phyloP scores from a whole-genome alignment of 2,113 vertebrate species.

The Nesospiza acunhae region DNA sequence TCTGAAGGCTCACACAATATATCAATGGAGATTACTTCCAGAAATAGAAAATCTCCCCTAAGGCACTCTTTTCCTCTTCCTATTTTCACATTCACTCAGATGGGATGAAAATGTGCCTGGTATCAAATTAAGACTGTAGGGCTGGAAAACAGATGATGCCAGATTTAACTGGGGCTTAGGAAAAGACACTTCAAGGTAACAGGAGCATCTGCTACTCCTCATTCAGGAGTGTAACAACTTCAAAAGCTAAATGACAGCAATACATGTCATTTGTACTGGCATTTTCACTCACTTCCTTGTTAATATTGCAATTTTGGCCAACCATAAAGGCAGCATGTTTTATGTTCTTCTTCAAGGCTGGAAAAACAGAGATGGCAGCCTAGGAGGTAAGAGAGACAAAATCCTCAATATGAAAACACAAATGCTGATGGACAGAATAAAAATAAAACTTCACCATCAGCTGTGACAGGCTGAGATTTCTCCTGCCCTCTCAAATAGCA shows the following conservation, averaged over 20 bases:
- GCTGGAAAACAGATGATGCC: not conserved
- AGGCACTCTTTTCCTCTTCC: not conserved
- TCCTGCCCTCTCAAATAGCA: not conserved
- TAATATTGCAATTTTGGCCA: not conserved
- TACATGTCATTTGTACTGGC: not conserved
- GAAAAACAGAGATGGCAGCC: not conserved
- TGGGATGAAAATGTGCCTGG: not conserved
- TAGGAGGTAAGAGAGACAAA: not conserved
- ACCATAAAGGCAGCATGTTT: not conserved
- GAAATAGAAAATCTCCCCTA: not conserved
- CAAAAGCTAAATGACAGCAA: not conserved
- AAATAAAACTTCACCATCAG: not conserved
- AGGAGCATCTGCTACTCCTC: not conserved
- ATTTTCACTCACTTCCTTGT: not conserved
- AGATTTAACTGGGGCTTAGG: not conserved
- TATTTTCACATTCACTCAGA: not conserved
- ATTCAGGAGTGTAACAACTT: not conserved
- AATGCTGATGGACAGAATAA: not conserved
- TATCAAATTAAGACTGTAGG: not conserved
- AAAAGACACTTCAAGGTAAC: constrained; percentile 8
- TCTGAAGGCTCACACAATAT: not conserved
- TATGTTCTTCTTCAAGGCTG: not conserved
- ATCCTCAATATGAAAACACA: not conserved
- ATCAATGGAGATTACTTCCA: not conserved
- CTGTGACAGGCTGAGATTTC: not conserved